Percentiles rank a stretch among this genome's conserved stretches.
Evolutionary conservation across 2,888 invertebrate genomes (phyloP).

Genomic region (Melipona bicolor): DNA sequence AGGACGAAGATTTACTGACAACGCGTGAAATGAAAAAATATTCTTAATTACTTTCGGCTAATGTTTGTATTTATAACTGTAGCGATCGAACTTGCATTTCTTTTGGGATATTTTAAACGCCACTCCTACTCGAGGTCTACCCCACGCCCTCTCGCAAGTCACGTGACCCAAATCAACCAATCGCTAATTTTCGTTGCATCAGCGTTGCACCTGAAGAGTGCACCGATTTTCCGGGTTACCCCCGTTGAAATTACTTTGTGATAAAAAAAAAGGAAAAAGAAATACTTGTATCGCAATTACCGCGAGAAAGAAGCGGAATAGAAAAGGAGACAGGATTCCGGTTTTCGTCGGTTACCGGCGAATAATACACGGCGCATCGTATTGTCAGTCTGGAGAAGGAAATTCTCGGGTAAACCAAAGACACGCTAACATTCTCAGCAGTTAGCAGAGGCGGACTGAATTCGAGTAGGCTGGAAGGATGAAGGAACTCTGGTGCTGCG

Average conservation of each 20-base stretch:
- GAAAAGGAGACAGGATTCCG: not conserved
- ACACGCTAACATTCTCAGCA: constrained; percentile 56
- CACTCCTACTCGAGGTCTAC: too few species aligned
- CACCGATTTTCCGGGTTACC: too few species aligned
- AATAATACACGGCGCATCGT: constrained; percentile 46
- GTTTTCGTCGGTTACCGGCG: constrained; percentile 32
- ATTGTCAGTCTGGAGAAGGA: constrained; percentile 56
- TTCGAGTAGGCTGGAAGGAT: constrained; percentile 59
- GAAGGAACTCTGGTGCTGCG: constrained; percentile 58
- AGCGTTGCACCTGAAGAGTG: too few species aligned
- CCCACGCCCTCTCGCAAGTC: too few species aligned
- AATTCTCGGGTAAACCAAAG: constrained; percentile 61
- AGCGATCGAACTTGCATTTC: too few species aligned
- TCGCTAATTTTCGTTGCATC: too few species aligned
- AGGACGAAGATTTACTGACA: not conserved
- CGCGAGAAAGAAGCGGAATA: not conserved
- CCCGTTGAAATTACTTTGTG: too few species aligned
- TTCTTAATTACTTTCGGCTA: not conserved
- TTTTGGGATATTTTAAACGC: too few species aligned
- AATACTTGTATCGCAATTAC: not conserved
- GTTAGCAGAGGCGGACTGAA: constrained; percentile 51
- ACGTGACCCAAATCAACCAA: too few species aligned
- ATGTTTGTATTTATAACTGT: too few species aligned
- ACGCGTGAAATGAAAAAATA: not conserved
- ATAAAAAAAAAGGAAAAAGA: too few species aligned